Evolutionary conservation across 2,888 invertebrate genomes (phyloP), one percentile per base, ranked within the genome.

Genomic region (Drosophila neotestacea): DNA sequence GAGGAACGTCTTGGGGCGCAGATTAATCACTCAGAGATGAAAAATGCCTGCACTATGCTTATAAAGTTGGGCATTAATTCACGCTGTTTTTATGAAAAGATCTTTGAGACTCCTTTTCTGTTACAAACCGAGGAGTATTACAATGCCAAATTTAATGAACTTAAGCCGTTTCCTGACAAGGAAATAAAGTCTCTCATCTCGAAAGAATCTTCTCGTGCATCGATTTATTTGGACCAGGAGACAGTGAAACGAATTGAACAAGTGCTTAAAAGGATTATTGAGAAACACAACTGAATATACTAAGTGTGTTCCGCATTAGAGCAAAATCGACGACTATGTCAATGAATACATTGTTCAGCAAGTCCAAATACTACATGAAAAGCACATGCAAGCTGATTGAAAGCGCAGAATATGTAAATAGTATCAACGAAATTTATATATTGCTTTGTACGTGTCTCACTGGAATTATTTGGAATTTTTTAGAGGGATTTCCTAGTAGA

Each of bases 391-490:
- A 34, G 34, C 34, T 9, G 10, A 3, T 36, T 6, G 34, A 34
- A 16, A 30, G 22, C 34, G 11, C 4, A 22, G 10, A 48, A n/a
- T n/a, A n/a, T 10, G 30, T 51, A 51, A 27, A 38, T 11, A 51
- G 6, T 6, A 28, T 28, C 11, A n/a, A n/a, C 4, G 27, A 36
- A 34, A 50, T 34, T 16, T 50, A 50, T 36, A 50, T 50, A 36
- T 22, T 10, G 22, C 34, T 34, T 39, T 39, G 46, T 48, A 65
- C 52, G 47, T 70, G 67, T 54, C 47, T 30, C 5, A n/a, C 5
- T 2, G 13, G 3, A 13, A 39, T 16, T 34, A 34, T 52, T 10
- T 65, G 44, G n/a, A 32, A 58, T 48, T 73, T 22, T 13, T 32
- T 9, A 38, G 44, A 32, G 27, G 46, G 22, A 16, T 48, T 48